Evolutionary conservation across 2,888 invertebrate species (phyloP), one percentile per base, ranked within the genome.

Genomic region (Anthophora plumipes): DNA sequence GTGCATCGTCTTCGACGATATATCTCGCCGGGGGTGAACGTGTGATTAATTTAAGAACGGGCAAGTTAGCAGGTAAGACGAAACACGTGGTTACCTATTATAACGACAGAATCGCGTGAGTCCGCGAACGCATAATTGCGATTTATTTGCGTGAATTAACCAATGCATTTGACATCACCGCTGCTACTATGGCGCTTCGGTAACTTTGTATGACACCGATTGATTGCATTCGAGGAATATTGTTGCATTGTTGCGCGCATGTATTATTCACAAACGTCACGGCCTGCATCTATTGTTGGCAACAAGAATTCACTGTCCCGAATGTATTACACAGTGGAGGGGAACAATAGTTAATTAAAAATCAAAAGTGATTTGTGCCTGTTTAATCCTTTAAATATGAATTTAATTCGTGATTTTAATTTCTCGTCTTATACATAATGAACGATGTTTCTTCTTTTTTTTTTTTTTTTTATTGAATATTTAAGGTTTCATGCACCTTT

Each of bases 81-180:
- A 59, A 63, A 54, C 57, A 61, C 46, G 74, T 80, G 57, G 72
- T 52, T 67, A 14, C 31, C 59, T 39, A 76, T 72, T 82, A 43
- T 67, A 82, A 82, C 59, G 77, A 76, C 82, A 22, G 72, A 60
- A 82, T 82, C 82, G 82, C 82, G 82, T 66, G 80, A 52, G 46
- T 9, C 22, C 52, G 22, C 20, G 64, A 50, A 59, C 54, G 57
- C 73, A 76, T 85, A 87, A 87, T 87, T 78, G 64, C 77, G 74
- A 87, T 87, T 87, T 85, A 87, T 82, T 68, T 63, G 59, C 64
- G 73, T n/a, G 78, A 82, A 82, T 81, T 84, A 85, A 85, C 82
- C 59, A 76, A 77, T 76, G 68, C 76, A 54, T 76, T 72, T 60
- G 76, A 61, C 76, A 67, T 46, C 17, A 57, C 52, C 14, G 57